Conservation (phyloP, 2,888 invertebrate species). For the Synanthedon tipuliformis region DNA sequence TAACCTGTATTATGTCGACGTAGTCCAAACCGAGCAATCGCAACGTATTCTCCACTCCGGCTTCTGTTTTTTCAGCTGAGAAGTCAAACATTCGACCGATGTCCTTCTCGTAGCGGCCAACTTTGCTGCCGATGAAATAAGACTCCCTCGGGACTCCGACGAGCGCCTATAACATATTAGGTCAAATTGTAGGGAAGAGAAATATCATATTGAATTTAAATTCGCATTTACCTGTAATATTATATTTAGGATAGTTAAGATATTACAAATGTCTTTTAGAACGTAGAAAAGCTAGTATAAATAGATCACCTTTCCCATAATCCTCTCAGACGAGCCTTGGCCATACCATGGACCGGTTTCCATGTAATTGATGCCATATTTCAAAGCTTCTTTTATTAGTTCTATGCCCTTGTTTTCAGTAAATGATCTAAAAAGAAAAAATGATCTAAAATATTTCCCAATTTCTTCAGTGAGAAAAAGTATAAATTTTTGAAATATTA, state of each 20-base stretch:
- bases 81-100: slow-evolving; percentile 88
- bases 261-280: too few relatives aligned
- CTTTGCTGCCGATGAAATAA: slow-evolving; percentile 93
- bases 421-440: slow-evolving; percentile 58
- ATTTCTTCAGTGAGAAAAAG: neutral
- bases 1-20: slow-evolving; percentile 90
- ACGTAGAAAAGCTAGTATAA: too few relatives aligned
- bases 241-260: too few relatives aligned
- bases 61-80: slow-evolving; percentile 77
- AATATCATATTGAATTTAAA: neutral
- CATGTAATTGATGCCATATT: slow-evolving; percentile 88
- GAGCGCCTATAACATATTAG: slow-evolving; percentile 70
- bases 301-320: slow-evolving; percentile 78
- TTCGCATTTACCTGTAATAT: too few relatives aligned
- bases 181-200: slow-evolving; percentile 2
- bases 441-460: too few relatives aligned
- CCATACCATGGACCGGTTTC: slow-evolving; percentile 96
- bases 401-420: slow-evolving; percentile 76
- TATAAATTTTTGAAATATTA: too few relatives aligned
- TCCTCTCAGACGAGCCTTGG: slow-evolving; percentile 84
- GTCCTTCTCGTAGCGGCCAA: slow-evolving; percentile 83
- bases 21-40: slow-evolving; percentile 79
- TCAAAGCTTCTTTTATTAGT: slow-evolving; percentile 78
- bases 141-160: slow-evolving; percentile 81
- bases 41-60: slow-evolving; percentile 82